phyloP scores from a whole-genome alignment of 2,113 vertebrate species.

The Dipodomys stephensi region DNA sequence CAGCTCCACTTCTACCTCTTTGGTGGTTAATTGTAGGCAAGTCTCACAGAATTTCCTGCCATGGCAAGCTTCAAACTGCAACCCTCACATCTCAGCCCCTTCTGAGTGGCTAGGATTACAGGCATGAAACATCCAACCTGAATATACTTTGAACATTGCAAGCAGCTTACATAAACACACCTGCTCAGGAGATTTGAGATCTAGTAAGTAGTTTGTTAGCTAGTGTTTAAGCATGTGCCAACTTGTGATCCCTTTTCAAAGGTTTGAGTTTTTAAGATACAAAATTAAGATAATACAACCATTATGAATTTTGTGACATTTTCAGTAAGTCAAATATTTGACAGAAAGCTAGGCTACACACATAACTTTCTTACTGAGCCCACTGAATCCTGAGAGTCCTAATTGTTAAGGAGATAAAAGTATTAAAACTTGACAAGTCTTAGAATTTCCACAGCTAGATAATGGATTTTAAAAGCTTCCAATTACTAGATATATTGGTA shows the following conservation, averaged over 20 bases:
- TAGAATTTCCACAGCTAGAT: background rate
- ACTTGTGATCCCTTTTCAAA: background rate
- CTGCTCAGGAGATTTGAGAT: too few relatives aligned
- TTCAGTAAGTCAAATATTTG: slow-evolving; percentile 5
- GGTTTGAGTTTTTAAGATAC: background rate
- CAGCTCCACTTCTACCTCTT: too few relatives aligned
- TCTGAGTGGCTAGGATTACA: too few relatives aligned
- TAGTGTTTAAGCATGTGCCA: slow-evolving; percentile 4
- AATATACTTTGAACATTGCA: too few relatives aligned
- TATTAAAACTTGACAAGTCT: background rate
- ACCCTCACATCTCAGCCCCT: too few relatives aligned
- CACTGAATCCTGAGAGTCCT: background rate
- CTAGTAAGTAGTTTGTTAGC: background rate
- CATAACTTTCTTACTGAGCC: background rate
- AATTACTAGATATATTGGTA: background rate
- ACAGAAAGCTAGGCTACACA: slow-evolving; percentile 29
- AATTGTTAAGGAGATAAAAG: background rate
- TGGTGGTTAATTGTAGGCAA: too few relatives aligned
- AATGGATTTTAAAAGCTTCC: background rate
- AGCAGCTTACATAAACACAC: too few relatives aligned
- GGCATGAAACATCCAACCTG: too few relatives aligned
- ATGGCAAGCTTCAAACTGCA: too few relatives aligned
- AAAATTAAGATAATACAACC: background rate
- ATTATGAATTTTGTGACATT: slow-evolving; percentile 18
- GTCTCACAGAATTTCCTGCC: too few relatives aligned